Conservation (phyloP, 2,113 vertebrate genomes). For the Macroglossus sobrinus region DNA sequence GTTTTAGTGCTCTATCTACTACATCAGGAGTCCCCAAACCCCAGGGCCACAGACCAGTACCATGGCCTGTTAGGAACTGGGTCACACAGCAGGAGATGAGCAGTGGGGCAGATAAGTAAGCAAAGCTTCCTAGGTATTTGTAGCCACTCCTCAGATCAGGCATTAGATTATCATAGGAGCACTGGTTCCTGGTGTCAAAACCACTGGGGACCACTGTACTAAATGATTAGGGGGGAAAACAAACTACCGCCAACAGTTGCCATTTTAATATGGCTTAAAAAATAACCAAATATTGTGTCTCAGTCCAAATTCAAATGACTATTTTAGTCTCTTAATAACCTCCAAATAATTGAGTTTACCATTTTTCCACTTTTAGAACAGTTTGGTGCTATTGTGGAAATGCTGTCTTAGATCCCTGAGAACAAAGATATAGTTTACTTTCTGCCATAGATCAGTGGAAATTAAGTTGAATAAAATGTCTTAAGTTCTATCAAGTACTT, state of each 20-base stretch:
- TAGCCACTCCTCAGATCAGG: too few species aligned
- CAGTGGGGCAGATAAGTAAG: too few species aligned
- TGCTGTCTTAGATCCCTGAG: neutral
- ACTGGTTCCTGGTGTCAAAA: too few species aligned
- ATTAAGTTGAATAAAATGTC: conserved; percentile 21
- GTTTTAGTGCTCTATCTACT: neutral
- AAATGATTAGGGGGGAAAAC: neutral
- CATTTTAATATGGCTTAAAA: conserved; percentile 32
- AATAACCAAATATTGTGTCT: neutral
- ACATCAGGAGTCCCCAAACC: too few species aligned
- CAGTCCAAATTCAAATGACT: conserved; percentile 26
- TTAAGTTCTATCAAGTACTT: conserved; percentile 13
- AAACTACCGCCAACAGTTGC: neutral
- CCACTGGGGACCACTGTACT: neutral
- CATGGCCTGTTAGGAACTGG: too few species aligned
- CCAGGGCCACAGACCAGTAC: too few species aligned
- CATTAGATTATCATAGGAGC: too few species aligned
- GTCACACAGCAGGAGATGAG: too few species aligned
- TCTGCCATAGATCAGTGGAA: conserved; percentile 25
- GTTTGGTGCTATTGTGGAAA: conserved; percentile 3
- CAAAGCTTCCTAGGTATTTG: too few species aligned
- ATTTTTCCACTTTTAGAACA: conserved; percentile 27
- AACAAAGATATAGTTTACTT: conserved; percentile 46
- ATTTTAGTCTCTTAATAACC: conserved; percentile 30
- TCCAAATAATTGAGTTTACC: conserved; percentile 26